Evolutionary conservation across 2,888 invertebrate species (phyloP).

Genomic region (Oscheius sp.): DNA sequence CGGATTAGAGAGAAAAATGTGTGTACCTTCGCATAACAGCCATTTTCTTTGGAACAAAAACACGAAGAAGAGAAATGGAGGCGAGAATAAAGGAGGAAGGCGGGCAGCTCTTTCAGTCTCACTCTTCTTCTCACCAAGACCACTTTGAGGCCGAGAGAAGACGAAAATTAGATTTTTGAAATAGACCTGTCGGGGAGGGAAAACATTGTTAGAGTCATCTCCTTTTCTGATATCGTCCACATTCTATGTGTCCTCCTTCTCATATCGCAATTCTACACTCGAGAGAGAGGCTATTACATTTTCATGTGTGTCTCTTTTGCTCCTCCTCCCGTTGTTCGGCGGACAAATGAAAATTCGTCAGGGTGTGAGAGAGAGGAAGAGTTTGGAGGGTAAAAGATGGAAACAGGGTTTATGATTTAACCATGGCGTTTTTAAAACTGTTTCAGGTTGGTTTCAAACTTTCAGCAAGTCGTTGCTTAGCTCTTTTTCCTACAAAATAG

Average conservation of each 20-base stretch:
- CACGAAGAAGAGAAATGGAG: not conserved
- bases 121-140: not conserved
- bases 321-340: too few species aligned
- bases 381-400: too few species aligned
- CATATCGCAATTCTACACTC: not conserved
- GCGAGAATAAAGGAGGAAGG: conserved; percentile 1
- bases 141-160: conserved; percentile 1
- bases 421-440: too few species aligned
- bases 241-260: not conserved
- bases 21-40: conserved; percentile 10
- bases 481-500: too few species aligned
- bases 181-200: not conserved
- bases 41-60: not conserved
- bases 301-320: too few species aligned
- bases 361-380: too few species aligned
- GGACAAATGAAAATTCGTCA: too few species aligned
- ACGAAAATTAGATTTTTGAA: conserved; percentile 26
- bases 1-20: too few species aligned
- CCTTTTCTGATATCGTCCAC: not conserved
- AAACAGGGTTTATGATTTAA: too few species aligned
- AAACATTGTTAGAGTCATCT: not conserved
- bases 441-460: too few species aligned
- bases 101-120: not conserved
- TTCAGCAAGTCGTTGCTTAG: too few species aligned
- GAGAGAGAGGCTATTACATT: too few species aligned